These are phyloP conservation scores for Stramonita haemastoma DNA, from an alignment of 2,888 invertebrate genomes.

Conservation along the genomic window DNA sequence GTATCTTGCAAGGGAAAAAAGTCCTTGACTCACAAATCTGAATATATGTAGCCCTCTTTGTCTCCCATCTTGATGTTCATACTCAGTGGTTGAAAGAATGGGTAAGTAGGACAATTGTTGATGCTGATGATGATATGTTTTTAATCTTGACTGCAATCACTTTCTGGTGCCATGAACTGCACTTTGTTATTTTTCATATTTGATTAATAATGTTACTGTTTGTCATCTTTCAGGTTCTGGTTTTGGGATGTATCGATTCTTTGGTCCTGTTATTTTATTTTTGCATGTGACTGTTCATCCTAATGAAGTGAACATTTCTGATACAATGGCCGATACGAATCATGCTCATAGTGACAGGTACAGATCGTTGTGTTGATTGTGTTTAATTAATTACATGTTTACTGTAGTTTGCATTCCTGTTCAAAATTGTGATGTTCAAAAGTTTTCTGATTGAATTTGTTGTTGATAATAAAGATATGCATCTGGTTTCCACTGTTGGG, in stretches of 20 bases:
- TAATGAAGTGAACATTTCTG: too few relatives aligned
- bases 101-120: not conserved
- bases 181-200: not conserved
- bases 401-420: not conserved
- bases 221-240: not conserved
- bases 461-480: slow-evolving; percentile 15
- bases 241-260: not conserved
- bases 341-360: not conserved
- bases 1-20: too few relatives aligned
- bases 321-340: too few relatives aligned
- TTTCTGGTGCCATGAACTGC: not conserved
- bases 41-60: too few relatives aligned
- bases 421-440: slow-evolving; percentile 10
- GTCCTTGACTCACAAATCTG: too few relatives aligned
- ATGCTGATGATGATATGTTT: not conserved
- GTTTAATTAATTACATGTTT: too few relatives aligned
- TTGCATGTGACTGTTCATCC: too few relatives aligned
- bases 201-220: not conserved
- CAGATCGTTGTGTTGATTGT: not conserved
- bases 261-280: not conserved
- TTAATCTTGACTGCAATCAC: not conserved
- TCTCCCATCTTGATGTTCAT: too few relatives aligned
- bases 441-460: not conserved
- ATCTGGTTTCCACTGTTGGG: not conserved
- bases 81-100: not conserved